A percentile compares a stretch with the other conserved stretches of the same genome.
Conservation (phyloP, 2,113 vertebrate species). For the Eptesicus fuscus region DNA sequence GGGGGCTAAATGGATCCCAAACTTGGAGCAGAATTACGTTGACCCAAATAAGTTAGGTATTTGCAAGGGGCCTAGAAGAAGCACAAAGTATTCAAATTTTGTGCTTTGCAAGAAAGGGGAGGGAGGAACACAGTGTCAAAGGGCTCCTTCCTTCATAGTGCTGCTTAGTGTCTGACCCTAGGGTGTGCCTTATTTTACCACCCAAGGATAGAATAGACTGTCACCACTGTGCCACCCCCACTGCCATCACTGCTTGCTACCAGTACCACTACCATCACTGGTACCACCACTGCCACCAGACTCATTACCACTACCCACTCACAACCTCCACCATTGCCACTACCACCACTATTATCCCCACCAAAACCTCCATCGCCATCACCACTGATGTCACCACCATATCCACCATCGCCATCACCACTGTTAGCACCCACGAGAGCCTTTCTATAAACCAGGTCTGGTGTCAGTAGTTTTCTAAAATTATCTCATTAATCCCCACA, state of each 20-base stretch:
- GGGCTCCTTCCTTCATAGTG: background rate
- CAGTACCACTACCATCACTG: background rate
- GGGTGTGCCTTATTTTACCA: background rate
- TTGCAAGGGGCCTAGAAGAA: background rate
- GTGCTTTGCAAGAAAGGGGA: background rate
- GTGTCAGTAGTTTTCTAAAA: background rate
- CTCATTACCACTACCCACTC: background rate
- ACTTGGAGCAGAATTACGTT: background rate
- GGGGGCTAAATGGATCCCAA: background rate
- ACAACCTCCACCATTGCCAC: no score
- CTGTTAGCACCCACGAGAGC: background rate
- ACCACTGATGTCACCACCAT: background rate
- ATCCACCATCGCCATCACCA: background rate
- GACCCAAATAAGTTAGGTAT: background rate
- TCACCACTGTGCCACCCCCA: background rate
- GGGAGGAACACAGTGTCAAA: background rate
- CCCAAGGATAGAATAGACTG: background rate
- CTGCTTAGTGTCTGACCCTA: background rate
- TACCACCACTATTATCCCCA: background rate
- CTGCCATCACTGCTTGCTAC: background rate
- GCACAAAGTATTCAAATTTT: background rate
- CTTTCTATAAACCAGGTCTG: background rate
- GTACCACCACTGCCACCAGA: background rate
- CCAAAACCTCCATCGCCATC: background rate
- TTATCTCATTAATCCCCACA: background rate